Evolutionary conservation across 2,113 vertebrate species (phyloP).

Genomic region (Monarcha castaneiventris): DNA sequence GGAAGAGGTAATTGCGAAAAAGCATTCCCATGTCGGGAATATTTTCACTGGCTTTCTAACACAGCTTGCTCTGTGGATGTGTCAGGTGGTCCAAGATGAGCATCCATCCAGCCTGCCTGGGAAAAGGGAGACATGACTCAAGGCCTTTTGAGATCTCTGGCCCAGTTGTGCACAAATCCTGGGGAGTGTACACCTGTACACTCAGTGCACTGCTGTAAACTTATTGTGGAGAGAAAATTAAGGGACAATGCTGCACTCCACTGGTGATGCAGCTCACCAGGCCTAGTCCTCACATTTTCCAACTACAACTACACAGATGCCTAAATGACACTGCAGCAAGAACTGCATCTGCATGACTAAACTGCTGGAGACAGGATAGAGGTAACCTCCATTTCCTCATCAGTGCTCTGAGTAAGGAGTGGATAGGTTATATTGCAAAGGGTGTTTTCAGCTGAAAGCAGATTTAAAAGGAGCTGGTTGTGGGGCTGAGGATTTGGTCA

Average conservation of each 20-base stretch:
- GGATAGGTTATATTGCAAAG: neutral
- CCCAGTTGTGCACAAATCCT: neutral
- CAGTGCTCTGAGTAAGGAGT: neutral
- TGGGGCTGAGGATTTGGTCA: neutral
- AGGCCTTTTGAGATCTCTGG: neutral
- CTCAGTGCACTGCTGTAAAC: neutral
- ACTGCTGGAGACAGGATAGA: neutral
- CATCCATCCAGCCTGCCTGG: rapidly evolving
- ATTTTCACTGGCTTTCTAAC: neutral
- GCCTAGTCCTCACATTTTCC: neutral
- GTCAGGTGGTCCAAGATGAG: neutral
- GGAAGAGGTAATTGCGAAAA: neutral
- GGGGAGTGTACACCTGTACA: rapidly evolving
- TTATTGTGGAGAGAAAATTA: neutral
- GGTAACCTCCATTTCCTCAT: neutral
- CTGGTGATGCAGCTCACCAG: neutral
- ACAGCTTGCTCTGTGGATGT: neutral
- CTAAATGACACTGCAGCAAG: neutral
- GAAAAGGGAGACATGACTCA: rapidly evolving
- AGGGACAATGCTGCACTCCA: rapidly evolving
- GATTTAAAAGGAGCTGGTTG: neutral
- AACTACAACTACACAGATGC: rapidly evolving
- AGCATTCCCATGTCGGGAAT: neutral
- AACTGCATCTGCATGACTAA: neutral
- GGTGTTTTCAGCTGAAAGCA: neutral